phyloP scores from a whole-genome alignment of 2,888 invertebrate species.

The Diaphora mendica region DNA sequence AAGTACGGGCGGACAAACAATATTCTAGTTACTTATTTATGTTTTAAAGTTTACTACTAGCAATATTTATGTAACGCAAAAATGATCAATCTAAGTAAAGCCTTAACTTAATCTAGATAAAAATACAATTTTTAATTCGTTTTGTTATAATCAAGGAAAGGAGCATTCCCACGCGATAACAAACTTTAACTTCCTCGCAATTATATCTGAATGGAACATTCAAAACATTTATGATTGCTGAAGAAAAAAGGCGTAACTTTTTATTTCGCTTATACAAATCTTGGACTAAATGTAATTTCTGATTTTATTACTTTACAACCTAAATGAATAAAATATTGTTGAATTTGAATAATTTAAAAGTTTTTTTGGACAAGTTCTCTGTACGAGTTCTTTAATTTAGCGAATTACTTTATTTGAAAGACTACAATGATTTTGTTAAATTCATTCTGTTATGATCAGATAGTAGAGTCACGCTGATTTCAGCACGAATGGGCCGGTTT shows the following conservation, averaged over 20 bases:
- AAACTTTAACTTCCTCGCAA: background rate
- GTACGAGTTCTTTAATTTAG: background rate
- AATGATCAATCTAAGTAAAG: too few species aligned
- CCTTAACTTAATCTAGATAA: too few species aligned
- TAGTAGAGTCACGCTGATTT: too few species aligned
- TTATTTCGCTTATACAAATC: background rate
- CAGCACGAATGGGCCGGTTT: too few species aligned
- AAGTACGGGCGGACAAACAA: too few species aligned
- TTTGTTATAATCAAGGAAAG: background rate
- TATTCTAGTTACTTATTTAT: too few species aligned
- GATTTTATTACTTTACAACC: background rate
- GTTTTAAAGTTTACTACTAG: too few species aligned
- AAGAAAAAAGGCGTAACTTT: background rate
- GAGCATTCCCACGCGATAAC: background rate
- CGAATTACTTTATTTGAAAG: background rate
- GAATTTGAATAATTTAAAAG: background rate
- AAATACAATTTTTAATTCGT: background rate
- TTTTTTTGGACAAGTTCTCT: background rate
- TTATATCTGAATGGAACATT: background rate
- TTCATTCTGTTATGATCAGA: background rate
- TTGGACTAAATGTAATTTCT: background rate
- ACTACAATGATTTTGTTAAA: background rate
- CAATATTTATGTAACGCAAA: too few species aligned
- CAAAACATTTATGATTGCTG: background rate
- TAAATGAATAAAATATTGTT: slow-evolving; percentile 1